These are phyloP conservation scores for Eurois occulta DNA, from an alignment of 2,888 invertebrate genomes.

Conservation along the genomic window DNA sequence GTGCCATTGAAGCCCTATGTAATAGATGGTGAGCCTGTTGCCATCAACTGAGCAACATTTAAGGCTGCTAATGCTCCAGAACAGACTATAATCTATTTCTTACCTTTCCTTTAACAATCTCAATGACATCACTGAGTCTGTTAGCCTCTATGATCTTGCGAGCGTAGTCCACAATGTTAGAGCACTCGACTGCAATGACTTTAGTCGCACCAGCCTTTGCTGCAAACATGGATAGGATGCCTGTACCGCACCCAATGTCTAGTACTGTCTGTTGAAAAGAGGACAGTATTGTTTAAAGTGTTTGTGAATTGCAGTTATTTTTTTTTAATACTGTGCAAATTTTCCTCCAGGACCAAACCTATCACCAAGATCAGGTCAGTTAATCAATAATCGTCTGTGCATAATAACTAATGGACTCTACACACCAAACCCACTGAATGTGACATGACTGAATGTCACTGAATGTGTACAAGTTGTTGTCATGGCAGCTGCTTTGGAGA, in stretches of 20 bases:
- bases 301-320: background rate
- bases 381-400: background rate
- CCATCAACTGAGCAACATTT: background rate
- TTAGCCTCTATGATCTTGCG: constrained; percentile 98
- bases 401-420: background rate
- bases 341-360: background rate
- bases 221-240: constrained; percentile 99
- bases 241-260: constrained; percentile 99
- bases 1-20: background rate
- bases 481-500: background rate
- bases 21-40: background rate
- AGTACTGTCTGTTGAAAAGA: constrained; percentile 92
- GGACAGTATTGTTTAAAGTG: background rate
- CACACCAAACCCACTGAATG: background rate
- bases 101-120: constrained; percentile 96
- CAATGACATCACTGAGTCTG: constrained; percentile 94
- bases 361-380: background rate
- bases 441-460: no score
- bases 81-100: constrained; percentile 10
- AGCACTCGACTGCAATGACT: constrained; percentile 99
- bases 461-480: background rate
- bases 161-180: constrained; percentile 99
- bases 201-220: constrained; percentile 99
- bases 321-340: background rate
- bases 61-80: background rate